Evolutionary conservation across 2,113 vertebrate species (phyloP).

Genomic region (Sylvia atricapilla): DNA sequence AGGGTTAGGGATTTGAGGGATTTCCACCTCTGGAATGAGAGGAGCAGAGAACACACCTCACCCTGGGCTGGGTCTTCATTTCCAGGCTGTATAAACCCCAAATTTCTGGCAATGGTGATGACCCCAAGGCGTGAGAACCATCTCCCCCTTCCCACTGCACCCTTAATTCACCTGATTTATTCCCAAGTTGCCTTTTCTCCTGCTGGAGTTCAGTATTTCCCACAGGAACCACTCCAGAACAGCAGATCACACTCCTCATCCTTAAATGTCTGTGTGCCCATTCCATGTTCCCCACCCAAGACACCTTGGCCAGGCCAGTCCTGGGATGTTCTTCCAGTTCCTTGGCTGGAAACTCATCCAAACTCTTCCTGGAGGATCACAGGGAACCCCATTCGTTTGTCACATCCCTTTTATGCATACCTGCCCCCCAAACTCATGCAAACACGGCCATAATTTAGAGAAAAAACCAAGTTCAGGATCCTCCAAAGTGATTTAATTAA

Average conservation of each 20-base stretch:
- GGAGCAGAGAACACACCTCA: rapidly evolving
- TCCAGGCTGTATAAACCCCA: neutral
- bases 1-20: neutral
- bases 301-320: neutral
- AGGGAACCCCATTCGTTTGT: neutral
- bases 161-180: neutral
- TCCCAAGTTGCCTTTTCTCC: neutral
- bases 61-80: neutral
- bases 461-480: neutral
- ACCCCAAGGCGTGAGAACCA: neutral
- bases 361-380: neutral
- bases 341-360: neutral
- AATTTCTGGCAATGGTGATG: neutral
- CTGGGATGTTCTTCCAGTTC: rapidly evolving
- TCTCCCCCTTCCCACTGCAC: neutral
- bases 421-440: neutral
- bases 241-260: neutral
- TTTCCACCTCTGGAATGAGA: neutral
- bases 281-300: neutral
- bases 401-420: neutral
- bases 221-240: neutral
- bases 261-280: neutral
- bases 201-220: neutral
- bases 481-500: conserved; percentile 5
- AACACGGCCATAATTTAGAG: neutral